Conservation (phyloP, 2,888 invertebrate genomes). For the Disparrhopalites patrizii region DNA sequence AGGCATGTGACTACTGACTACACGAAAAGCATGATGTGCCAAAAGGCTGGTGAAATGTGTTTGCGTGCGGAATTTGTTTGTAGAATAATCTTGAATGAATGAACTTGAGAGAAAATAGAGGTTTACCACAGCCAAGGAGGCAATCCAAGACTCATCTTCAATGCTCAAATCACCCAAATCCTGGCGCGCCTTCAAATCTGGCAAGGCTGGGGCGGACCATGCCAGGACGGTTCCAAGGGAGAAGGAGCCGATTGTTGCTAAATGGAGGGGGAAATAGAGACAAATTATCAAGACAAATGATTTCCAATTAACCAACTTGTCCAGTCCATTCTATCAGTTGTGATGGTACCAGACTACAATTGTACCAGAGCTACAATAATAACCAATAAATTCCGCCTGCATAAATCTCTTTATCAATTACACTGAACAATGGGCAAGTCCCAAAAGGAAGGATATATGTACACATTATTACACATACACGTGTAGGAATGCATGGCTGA, state of each 20-base stretch:
- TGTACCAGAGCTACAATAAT: background rate
- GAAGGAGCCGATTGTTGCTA: slow-evolving; percentile 32
- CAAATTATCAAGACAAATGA: background rate
- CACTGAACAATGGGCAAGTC: too few species aligned
- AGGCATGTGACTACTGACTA: too few species aligned
- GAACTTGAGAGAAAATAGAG: slow-evolving; percentile 15
- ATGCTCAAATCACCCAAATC: slow-evolving; percentile 27
- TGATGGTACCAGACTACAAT: too few species aligned
- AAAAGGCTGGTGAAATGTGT: too few species aligned
- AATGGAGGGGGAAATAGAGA: background rate
- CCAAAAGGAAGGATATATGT: too few species aligned
- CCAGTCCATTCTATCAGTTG: too few species aligned
- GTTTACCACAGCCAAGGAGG: slow-evolving; percentile 30
- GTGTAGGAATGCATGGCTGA: too few species aligned
- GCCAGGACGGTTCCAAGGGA: slow-evolving; percentile 29
- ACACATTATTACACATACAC: too few species aligned
- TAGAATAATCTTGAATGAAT: slow-evolving; percentile 10
- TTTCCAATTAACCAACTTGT: background rate
- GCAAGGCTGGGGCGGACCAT: slow-evolving; percentile 31
- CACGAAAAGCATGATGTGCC: background rate
- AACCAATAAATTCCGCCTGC: background rate
- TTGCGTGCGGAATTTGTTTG: too few species aligned
- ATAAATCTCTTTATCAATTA: too few species aligned
- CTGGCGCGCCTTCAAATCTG: slow-evolving; percentile 19
- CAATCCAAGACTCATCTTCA: slow-evolving; percentile 26